These are phyloP conservation scores for Chrysolina americana DNA, from an alignment of 2,888 invertebrate genomes.

Conservation along the genomic window DNA sequence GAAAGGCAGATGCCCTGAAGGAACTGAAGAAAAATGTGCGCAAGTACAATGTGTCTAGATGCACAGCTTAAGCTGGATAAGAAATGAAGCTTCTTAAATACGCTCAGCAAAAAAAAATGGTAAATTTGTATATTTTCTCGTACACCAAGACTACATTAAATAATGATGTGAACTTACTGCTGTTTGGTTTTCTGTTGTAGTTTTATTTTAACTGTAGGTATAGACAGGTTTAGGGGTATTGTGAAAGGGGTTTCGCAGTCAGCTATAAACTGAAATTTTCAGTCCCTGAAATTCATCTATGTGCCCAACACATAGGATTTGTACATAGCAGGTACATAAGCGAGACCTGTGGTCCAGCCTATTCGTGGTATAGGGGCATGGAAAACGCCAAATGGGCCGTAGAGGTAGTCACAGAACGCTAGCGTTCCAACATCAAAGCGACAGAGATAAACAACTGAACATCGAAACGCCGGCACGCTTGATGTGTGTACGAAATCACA, in stretches of 20 bases:
- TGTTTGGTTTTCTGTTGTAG: conserved; percentile 55
- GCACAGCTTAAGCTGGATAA: neutral
- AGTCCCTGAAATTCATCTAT: conserved; percentile 54
- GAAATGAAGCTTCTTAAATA: neutral
- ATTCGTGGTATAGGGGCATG: conserved; percentile 54
- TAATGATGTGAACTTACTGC: conserved; percentile 57
- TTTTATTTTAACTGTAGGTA: conserved; percentile 68
- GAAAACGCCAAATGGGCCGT: conserved; percentile 41
- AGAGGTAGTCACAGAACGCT: conserved; percentile 44
- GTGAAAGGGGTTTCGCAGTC: conserved; percentile 69
- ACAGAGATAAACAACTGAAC: conserved; percentile 50
- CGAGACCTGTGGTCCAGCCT: conserved; percentile 57
- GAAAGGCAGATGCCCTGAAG: neutral
- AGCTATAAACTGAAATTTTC: conserved; percentile 70
- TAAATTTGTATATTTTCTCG: conserved; percentile 3
- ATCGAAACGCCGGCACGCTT: conserved; percentile 50
- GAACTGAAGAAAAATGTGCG: neutral
- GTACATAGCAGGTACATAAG: conserved; percentile 52
- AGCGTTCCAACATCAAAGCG: conserved; percentile 43
- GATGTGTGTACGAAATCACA: conserved; percentile 56
- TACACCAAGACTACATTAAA: conserved; percentile 14
- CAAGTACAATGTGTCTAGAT: conserved; percentile 5
- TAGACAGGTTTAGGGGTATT: conserved; percentile 68
- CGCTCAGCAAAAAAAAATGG: neutral
- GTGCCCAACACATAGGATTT: conserved; percentile 50